Conservation (phyloP, 2,888 invertebrate genomes). For the Trachelus tabidus region DNA sequence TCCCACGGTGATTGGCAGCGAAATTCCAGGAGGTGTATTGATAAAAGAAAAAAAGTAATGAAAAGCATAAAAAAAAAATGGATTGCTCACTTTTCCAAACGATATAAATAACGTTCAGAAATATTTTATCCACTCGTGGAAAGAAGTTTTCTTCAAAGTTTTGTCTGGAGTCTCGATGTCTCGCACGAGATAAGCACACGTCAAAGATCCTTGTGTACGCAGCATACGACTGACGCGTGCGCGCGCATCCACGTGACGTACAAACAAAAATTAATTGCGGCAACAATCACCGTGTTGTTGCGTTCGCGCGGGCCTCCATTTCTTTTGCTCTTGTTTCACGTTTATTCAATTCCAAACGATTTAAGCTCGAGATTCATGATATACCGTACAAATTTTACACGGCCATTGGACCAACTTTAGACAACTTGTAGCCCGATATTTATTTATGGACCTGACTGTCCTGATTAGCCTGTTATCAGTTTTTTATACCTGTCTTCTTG, state of each 20-base stretch:
- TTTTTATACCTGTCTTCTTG: conserved; percentile 20
- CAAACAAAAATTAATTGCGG: neutral
- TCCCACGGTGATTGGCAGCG: neutral
- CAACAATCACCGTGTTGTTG: neutral
- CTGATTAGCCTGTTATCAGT: conserved; percentile 13
- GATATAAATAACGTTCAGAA: neutral
- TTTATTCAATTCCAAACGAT: neutral
- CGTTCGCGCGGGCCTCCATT: neutral
- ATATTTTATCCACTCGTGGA: neutral
- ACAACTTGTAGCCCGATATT: neutral
- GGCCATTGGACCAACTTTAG: neutral
- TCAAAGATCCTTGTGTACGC: neutral
- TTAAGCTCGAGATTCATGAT: neutral
- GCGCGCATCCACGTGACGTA: neutral
- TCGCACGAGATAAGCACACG: neutral
- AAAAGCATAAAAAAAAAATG: neutral
- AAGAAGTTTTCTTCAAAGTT: neutral
- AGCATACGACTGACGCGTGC: neutral
- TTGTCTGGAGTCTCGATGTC: neutral
- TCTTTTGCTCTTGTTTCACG: neutral
- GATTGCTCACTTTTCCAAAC: neutral
- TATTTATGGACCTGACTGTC: conserved; percentile 30
- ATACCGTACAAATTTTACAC: neutral
- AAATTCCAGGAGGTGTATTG: neutral
- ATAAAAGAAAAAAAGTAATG: neutral